These are phyloP conservation scores for Drosophila pandora DNA, from an alignment of 1,140 invertebrate genomes.

Conservation along the genomic window DNA sequence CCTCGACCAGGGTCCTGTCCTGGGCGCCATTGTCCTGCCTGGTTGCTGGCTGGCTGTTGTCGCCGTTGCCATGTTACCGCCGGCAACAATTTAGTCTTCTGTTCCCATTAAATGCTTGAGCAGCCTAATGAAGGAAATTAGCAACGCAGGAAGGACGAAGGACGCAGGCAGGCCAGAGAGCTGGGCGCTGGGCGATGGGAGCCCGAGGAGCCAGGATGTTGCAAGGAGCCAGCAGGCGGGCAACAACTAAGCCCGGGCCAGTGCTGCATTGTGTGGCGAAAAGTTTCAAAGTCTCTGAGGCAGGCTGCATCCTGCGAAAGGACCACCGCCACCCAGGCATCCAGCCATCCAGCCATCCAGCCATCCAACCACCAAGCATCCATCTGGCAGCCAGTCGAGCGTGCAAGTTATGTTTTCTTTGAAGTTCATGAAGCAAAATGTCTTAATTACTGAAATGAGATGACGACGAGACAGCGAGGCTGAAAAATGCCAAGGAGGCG, in stretches of 20 bases:
- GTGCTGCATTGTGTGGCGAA: slow-evolving; percentile 33
- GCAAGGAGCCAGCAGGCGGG: slow-evolving; percentile 11
- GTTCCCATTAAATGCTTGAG: slow-evolving; percentile 69
- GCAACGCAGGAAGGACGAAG: slow-evolving; percentile 39
- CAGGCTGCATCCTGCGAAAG: not conserved
- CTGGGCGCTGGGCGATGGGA: not conserved
- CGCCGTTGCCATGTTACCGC: slow-evolving; percentile 37
- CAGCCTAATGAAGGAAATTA: slow-evolving; percentile 76
- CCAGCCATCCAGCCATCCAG: too few relatives aligned
- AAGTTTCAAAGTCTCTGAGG: slow-evolving; percentile 23
- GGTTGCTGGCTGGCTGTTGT: not conserved
- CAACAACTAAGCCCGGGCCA: slow-evolving; percentile 19
- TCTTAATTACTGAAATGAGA: slow-evolving; percentile 74
- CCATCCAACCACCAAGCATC: slow-evolving; percentile 6
- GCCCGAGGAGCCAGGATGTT: slow-evolving; percentile 17
- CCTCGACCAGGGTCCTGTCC: not conserved
- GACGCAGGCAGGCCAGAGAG: not conserved
- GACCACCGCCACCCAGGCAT: not conserved
- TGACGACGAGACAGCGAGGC: slow-evolving; percentile 28
- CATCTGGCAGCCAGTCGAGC: slow-evolving; percentile 49
- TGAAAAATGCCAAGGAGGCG: not conserved
- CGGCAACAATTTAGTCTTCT: slow-evolving; percentile 68
- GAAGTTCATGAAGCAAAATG: slow-evolving; percentile 75
- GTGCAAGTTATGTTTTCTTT: slow-evolving; percentile 63
- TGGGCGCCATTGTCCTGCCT: slow-evolving; percentile 1